These are phyloP conservation scores for Chymomyza procnemis DNA, from an alignment of 2,888 invertebrate genomes.

Conservation along the genomic window DNA sequence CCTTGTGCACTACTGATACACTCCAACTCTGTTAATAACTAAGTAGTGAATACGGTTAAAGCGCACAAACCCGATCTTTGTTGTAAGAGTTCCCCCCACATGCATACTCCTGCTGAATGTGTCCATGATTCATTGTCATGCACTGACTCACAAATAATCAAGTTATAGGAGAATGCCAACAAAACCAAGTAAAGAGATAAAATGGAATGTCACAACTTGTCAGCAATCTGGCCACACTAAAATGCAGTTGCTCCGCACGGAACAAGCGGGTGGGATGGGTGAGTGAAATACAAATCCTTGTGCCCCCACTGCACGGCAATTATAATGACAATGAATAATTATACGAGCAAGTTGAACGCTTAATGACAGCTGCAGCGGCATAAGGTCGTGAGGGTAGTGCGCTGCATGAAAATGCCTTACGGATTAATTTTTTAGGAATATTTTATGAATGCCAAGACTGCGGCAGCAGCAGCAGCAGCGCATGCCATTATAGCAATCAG, in stretches of 20 bases:
- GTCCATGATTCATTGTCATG: conserved; percentile 37
- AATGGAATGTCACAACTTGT: conserved; percentile 47
- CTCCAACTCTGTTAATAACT: background rate
- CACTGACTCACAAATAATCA: conserved; percentile 48
- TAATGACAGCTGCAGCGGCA: conserved; percentile 55
- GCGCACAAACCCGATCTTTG: conserved; percentile 26
- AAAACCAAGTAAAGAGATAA: conserved; percentile 10
- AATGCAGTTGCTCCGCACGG: background rate
- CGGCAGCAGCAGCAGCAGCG: conserved; percentile 1
- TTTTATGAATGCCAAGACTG: conserved; percentile 41
- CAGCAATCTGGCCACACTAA: conserved; percentile 17
- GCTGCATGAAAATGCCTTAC: conserved; percentile 43
- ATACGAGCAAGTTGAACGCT: conserved; percentile 56
- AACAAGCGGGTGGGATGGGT: background rate
- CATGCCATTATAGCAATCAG: background rate
- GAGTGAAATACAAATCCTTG: no score
- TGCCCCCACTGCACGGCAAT: conserved; percentile 65
- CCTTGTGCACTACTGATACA: background rate
- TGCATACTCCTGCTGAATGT: no score
- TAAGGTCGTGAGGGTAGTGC: background rate
- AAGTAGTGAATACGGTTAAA: background rate
- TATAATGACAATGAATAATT: conserved; percentile 73
- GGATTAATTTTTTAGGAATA: conserved; percentile 50
- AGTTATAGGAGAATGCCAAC: conserved; percentile 29
- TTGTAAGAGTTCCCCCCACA: background rate